Conservation (phyloP, 2,113 vertebrate species). For the Tragulus kanchil region DNA sequence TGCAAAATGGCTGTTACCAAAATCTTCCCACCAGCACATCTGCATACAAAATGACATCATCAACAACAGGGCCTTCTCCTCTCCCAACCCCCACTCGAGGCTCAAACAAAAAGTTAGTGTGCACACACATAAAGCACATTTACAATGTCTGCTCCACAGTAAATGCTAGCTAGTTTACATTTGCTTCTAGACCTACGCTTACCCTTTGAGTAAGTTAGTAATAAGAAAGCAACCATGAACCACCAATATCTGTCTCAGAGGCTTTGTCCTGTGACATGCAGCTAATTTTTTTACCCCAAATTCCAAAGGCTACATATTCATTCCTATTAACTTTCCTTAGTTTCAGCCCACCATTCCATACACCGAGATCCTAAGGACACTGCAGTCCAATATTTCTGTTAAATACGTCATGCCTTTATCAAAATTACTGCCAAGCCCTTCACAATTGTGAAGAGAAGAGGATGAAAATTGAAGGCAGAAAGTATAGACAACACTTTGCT, state of each 20-base stretch:
- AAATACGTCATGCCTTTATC: not conserved
- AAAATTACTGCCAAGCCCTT: not conserved
- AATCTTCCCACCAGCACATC: slow-evolving; percentile 58
- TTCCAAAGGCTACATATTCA: no score
- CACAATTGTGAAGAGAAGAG: not conserved
- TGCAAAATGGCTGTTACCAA: slow-evolving; percentile 59
- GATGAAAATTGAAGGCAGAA: not conserved
- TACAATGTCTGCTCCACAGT: slow-evolving; percentile 37
- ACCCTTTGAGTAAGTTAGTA: not conserved
- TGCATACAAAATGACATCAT: slow-evolving; percentile 63
- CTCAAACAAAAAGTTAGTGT: slow-evolving; percentile 49
- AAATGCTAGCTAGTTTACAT: not conserved
- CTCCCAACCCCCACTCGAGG: slow-evolving; percentile 11
- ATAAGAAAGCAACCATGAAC: not conserved
- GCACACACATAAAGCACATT: slow-evolving; percentile 24
- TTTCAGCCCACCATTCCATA: not conserved
- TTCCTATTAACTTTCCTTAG: no score
- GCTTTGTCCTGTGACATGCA: no score
- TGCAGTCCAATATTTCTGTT: not conserved
- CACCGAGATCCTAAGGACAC: not conserved
- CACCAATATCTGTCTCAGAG: not conserved
- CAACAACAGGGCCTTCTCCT: slow-evolving; percentile 40
- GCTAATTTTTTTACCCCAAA: no score
- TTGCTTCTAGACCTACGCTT: slow-evolving; percentile 12
- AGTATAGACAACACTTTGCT: not conserved